Evolutionary conservation across 30 jellyfish, hydroid and myxozoan genomes (phyloP).

Genomic region (Rhopilema esculentum): DNA sequence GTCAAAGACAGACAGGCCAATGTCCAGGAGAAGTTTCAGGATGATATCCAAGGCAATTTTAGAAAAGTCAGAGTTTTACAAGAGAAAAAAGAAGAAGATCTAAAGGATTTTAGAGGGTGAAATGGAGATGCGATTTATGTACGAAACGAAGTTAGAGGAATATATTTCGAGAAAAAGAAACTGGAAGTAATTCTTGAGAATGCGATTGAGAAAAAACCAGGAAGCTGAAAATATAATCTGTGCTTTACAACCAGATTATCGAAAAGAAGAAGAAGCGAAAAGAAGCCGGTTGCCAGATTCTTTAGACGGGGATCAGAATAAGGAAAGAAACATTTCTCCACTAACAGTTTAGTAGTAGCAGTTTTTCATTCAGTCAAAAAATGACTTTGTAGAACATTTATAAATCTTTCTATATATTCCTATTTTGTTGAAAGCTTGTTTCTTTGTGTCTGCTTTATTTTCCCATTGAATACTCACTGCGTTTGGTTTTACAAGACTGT

Average conservation of each 20-base stretch:
- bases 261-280: background rate
- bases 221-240: background rate
- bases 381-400: too few species aligned
- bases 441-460: too few species aligned
- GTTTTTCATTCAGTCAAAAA: too few species aligned
- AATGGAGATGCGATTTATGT: background rate
- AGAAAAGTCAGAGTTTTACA: background rate
- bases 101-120: background rate
- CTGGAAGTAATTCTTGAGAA: background rate
- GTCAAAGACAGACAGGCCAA: background rate
- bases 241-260: background rate
- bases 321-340: too few species aligned
- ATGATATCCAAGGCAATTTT: background rate
- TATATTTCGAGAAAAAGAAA: background rate
- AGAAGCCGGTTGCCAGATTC: background rate
- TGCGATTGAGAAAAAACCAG: background rate
- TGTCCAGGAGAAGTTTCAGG: background rate
- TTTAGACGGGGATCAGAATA: background rate
- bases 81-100: background rate
- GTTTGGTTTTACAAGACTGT: too few species aligned
- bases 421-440: too few species aligned
- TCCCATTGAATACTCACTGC: too few species aligned
- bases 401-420: too few species aligned
- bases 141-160: background rate
- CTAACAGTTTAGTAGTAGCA: too few species aligned